These are phyloP conservation scores for Verasper variegatus DNA, from an alignment of 2,113 vertebrate genomes.

Conservation along the genomic window DNA sequence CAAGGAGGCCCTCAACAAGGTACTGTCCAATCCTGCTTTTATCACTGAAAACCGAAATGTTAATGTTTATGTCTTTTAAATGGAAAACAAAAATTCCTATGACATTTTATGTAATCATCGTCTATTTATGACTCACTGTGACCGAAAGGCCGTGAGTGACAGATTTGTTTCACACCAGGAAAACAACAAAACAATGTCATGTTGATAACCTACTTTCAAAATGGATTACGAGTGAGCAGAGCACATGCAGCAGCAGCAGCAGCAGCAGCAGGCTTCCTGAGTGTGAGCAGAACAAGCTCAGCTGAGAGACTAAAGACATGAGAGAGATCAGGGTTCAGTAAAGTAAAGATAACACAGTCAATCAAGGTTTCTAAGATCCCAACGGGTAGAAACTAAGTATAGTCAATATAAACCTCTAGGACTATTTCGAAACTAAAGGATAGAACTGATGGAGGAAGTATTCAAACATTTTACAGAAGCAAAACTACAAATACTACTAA, in stretches of 20 bases:
- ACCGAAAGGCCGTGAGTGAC: not conserved
- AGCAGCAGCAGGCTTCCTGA: constrained; percentile 13
- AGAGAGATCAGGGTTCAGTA: not conserved
- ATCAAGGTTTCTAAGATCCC: not conserved
- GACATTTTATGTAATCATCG: not conserved
- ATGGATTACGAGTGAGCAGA: not conserved
- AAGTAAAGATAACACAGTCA: not conserved
- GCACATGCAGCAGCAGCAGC: not conserved
- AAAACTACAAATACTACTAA: too few species aligned
- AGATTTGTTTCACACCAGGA: not conserved
- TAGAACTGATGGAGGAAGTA: too few species aligned
- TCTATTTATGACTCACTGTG: not conserved
- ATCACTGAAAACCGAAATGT: too few species aligned
- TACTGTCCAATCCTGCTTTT: constrained; percentile 30
- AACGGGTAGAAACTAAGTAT: not conserved
- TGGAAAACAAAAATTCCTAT: too few species aligned
- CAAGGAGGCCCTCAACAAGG: constrained; percentile 76
- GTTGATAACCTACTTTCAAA: not conserved
- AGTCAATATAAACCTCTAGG: not conserved
- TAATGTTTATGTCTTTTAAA: too few species aligned
- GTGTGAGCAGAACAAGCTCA: constrained; percentile 35
- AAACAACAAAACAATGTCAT: not conserved
- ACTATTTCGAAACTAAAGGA: too few species aligned
- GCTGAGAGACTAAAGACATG: constrained; percentile 10
- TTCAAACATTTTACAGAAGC: too few species aligned